These are phyloP conservation scores for Holothuria leucospilota DNA, from an alignment of 53 echinoderm and acorn worm genomes.

Conservation along the genomic window DNA sequence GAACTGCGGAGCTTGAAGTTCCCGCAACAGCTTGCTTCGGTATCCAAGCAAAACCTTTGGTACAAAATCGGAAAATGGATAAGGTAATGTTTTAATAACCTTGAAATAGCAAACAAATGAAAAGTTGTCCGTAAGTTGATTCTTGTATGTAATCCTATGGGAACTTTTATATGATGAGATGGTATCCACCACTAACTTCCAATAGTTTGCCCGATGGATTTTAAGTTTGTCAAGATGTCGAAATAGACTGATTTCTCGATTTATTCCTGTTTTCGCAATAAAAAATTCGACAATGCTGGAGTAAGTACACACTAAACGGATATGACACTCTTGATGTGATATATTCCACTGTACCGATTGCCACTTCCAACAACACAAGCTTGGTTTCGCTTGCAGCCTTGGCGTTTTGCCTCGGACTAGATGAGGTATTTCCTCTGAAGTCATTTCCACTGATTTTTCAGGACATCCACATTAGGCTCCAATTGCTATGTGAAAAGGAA, in stretches of 20 bases:
- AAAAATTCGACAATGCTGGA: slow-evolving; percentile 36
- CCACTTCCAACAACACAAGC: slow-evolving; percentile 53
- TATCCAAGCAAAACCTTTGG: slow-evolving; percentile 23
- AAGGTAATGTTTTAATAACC: slow-evolving; percentile 8
- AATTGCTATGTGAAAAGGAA: slow-evolving; percentile 39
- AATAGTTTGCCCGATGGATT: neutral
- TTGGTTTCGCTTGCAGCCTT: slow-evolving; percentile 56
- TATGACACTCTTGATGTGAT: slow-evolving; percentile 34
- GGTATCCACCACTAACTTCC: slow-evolving; percentile 3
- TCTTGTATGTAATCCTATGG: neutral
- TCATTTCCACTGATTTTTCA: slow-evolving; percentile 82
- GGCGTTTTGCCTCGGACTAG: slow-evolving; percentile 63
- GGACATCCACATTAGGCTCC: slow-evolving; percentile 60
- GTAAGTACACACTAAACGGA: slow-evolving; percentile 25
- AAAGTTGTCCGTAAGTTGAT: neutral
- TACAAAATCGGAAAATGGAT: slow-evolving; percentile 8
- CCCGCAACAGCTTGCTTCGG: slow-evolving; percentile 3
- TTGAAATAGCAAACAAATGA: neutral
- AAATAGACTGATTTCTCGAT: neutral
- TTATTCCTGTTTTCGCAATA: slow-evolving; percentile 20
- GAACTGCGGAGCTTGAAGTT: neutral
- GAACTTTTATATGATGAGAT: neutral
- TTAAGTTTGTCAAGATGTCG: slow-evolving; percentile 23
- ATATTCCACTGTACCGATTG: slow-evolving; percentile 53
- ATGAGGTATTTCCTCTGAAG: slow-evolving; percentile 78